These are phyloP conservation scores for Onychomys leucogaster DNA, from an alignment of 2,797 vertebrate genomes.

Conservation along the genomic window DNA sequence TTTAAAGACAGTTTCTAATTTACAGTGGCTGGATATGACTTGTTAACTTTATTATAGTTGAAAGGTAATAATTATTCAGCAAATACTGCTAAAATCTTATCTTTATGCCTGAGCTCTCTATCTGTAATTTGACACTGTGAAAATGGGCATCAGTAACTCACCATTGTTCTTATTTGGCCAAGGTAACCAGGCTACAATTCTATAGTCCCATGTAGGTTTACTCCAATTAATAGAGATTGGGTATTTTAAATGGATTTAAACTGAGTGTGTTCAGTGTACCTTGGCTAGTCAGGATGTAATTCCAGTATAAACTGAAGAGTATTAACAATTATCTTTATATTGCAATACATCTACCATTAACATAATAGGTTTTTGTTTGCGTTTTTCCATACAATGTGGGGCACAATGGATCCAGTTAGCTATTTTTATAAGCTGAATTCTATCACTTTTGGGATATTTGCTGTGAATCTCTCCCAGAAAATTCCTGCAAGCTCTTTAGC, in stretches of 20 bases:
- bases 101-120: background rate
- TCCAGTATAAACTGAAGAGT: background rate
- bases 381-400: too few relatives aligned
- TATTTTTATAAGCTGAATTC: too few relatives aligned
- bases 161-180: background rate
- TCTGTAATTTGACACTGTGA: background rate
- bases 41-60: background rate
- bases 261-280: background rate
- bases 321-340: background rate
- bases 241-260: background rate
- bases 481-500: too few relatives aligned
- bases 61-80: background rate
- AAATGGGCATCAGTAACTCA: background rate
- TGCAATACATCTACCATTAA: background rate
- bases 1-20: background rate
- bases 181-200: background rate
- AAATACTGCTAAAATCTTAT: background rate
- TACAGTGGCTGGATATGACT: background rate
- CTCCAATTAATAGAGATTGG: background rate
- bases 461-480: too few relatives aligned
- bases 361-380: background rate
- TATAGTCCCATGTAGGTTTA: fast-evolving
- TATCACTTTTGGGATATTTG: too few relatives aligned
- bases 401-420: too few relatives aligned
- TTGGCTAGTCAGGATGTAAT: background rate